Base-by-base conservation (phyloP, 2,797 vertebrate genomes). In the Ctenosaura bakeri region DNA sequence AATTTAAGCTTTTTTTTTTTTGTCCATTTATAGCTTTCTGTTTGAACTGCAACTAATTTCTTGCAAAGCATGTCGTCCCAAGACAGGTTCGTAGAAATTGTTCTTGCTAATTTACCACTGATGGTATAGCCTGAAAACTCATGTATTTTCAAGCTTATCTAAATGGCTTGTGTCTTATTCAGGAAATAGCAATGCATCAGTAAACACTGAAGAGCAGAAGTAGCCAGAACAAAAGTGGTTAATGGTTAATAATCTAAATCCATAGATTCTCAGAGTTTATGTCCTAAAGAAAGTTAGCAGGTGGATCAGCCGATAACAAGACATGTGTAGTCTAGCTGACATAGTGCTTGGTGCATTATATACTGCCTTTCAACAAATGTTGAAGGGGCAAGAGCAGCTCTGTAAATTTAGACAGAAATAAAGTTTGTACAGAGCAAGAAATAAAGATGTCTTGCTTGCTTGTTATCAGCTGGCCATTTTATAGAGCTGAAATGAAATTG, bases 401-500 rank as follows among this genome's bases (percentile, higher is more conserved):
- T 85, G 62, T 89, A 89, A 85, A 85, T 89, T 74, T 78, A 69
- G 46, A 42, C n/a, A 24, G 62, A 62, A 29, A 26, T 54, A 89
- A 89, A 85, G 26, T 79, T 78, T 89, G 50, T 54, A 79, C 83
- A 52, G 62, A 32, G 6, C n/a, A 79, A n/a, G 16, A 54, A 69
- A 85, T 85, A 89, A 85, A 69, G 46, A 84, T 77, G 59, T 77
- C 73, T 89, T 85, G 74, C 73, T 89, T 78, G 71, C 38, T 76
- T 77, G 85, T 86, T 85, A 89, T 78, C 88, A 54, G 59, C 42
- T 64, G 59, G 42, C 71, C 62, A 76, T 84, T 89, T 89, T 78
- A 84, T 89, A 84, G 73, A 50, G 52, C n/a, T 84, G 73, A 54
- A 89, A 84, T 76, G 59, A 89, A 89, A 89, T 89, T 52, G 42